Conservation (phyloP, 2,797 vertebrate species). For the Australoheros facetus region DNA sequence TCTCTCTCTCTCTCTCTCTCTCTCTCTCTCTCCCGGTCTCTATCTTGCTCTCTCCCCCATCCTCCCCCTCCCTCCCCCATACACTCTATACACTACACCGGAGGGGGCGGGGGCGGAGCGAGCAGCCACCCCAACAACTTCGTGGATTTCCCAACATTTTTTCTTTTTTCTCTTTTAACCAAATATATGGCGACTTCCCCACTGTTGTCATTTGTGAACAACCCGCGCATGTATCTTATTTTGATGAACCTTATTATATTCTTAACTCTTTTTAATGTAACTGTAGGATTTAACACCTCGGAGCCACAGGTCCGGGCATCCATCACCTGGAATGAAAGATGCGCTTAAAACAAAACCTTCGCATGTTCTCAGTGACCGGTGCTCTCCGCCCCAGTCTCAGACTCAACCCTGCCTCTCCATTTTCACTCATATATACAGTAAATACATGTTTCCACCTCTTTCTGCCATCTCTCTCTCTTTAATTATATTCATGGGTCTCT, state of each 20-base stretch:
- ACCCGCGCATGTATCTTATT: too few relatives aligned
- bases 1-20: slow-evolving; percentile 34
- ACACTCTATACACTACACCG: slow-evolving; percentile 35
- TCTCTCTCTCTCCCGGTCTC: slow-evolving; percentile 38
- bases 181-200: not conserved
- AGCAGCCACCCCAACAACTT: slow-evolving; percentile 48
- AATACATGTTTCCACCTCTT: not conserved
- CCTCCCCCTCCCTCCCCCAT: slow-evolving; percentile 12
- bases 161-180: not conserved
- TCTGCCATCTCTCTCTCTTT: not conserved
- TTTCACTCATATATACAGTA: not conserved
- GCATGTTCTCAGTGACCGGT: too few relatives aligned
- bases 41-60: slow-evolving; percentile 29
- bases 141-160: slow-evolving; percentile 55
- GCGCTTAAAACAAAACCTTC: too few relatives aligned
- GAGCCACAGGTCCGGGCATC: slow-evolving; percentile 1
- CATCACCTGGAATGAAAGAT: not conserved
- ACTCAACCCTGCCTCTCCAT: not conserved
- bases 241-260: not conserved
- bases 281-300: not conserved
- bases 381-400: too few relatives aligned
- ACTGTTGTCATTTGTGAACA: not conserved
- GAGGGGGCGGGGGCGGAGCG: slow-evolving; percentile 55
- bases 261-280: not conserved
- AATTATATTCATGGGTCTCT: not conserved